Evolutionary conservation across 1,140 invertebrate genomes (phyloP).

Genomic region (Rhagoletis zephyria): DNA sequence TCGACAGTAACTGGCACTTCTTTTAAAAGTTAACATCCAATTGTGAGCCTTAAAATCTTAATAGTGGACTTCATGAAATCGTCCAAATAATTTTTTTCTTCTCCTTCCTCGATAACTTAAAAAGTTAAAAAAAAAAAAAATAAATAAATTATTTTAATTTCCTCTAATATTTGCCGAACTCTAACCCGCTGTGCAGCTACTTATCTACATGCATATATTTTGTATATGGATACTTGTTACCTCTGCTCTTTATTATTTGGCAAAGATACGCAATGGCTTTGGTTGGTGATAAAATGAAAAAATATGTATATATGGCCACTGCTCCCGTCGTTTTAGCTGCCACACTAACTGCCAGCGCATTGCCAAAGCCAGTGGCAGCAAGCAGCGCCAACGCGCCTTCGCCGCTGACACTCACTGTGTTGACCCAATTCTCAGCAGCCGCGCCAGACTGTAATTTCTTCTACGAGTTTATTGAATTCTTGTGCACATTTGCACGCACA

Average conservation of each 20-base stretch:
- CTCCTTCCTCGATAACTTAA: too few species aligned
- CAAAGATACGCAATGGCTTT: slow-evolving; percentile 24
- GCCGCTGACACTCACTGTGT: not conserved
- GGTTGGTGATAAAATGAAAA: not conserved
- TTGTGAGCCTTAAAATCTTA: too few species aligned
- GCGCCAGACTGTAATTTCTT: slow-evolving; percentile 47
- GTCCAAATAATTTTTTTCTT: too few species aligned
- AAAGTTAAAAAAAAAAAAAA: too few species aligned
- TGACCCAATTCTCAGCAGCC: slow-evolving; percentile 49
- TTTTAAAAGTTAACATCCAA: too few species aligned
- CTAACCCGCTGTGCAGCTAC: too few species aligned
- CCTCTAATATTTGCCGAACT: too few species aligned
- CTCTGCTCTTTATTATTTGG: slow-evolving; percentile 30
- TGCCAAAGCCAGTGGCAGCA: not conserved
- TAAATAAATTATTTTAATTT: too few species aligned
- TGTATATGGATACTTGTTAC: not conserved
- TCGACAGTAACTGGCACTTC: too few species aligned
- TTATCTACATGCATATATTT: not conserved
- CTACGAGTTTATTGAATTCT: slow-evolving; percentile 50
- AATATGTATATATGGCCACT: not conserved
- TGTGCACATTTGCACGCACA: not conserved
- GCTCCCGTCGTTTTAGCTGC: not conserved
- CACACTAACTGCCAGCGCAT: not conserved
- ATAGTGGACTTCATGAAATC: too few species aligned
- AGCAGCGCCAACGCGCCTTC: not conserved